phyloP scores from a whole-genome alignment of 2,797 vertebrate species.

The Anableps anableps region DNA sequence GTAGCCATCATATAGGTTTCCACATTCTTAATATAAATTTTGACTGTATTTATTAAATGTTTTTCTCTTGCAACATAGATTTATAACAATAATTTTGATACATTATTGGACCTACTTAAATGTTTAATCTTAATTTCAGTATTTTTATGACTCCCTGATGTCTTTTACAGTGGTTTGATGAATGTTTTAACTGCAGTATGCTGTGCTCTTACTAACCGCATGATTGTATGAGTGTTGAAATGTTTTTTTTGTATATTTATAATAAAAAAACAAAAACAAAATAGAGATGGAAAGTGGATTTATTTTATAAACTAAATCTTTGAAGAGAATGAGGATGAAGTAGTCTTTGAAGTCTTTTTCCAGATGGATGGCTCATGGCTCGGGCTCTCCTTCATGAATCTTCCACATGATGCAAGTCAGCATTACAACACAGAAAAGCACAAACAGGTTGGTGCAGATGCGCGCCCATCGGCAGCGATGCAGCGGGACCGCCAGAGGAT shows the following conservation, averaged over 20 bases:
- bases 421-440: slow-evolving; percentile 60
- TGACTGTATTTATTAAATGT: slow-evolving; percentile 60
- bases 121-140: slow-evolving; percentile 18
- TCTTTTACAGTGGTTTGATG: slow-evolving; percentile 57
- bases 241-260: slow-evolving; percentile 76
- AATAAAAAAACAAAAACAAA: slow-evolving; percentile 61
- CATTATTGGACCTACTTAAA: slow-evolving; percentile 20
- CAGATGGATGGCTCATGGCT: slow-evolving; percentile 12
- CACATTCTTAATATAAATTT: slow-evolving; percentile 66
- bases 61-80: slow-evolving; percentile 34
- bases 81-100: slow-evolving; percentile 33
- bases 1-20: slow-evolving; percentile 38
- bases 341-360: neutral
- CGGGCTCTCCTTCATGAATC: slow-evolving; percentile 37
- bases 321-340: neutral
- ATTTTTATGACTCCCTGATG: slow-evolving; percentile 51
- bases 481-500: slow-evolving; percentile 58
- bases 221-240: slow-evolving; percentile 68
- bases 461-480: slow-evolving; percentile 61
- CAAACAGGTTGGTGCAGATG: slow-evolving; percentile 55
- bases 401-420: slow-evolving; percentile 64
- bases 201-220: slow-evolving; percentile 71
- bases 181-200: slow-evolving; percentile 62
- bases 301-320: neutral
- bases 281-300: neutral